phyloP scores from a whole-genome alignment of 2,113 vertebrate species.

The Dromiciops gliroides region DNA sequence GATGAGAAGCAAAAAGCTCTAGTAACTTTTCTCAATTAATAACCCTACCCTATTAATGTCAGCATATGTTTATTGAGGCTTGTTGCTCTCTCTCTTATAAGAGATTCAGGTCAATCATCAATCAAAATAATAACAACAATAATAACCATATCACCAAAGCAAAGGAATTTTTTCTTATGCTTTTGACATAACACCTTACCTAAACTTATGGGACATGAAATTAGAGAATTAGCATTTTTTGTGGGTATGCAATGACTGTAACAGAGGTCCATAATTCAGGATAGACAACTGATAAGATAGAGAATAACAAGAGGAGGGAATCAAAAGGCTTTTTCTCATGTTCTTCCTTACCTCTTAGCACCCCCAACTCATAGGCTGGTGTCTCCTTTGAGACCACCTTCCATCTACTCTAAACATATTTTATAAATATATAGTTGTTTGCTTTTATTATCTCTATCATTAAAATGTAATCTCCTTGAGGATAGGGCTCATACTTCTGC shows the following conservation, averaged over 20 bases:
- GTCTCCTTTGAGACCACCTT: background rate
- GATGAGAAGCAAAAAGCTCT: background rate
- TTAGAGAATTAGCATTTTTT: too few species aligned
- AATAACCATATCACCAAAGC: too few species aligned
- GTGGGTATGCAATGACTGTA: too few species aligned
- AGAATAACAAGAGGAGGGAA: too few species aligned
- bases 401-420: background rate
- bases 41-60: background rate
- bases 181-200: background rate
- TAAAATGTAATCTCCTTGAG: background rate
- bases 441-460: background rate
- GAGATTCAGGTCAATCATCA: background rate
- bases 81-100: background rate
- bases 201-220: too few species aligned
- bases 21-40: background rate
- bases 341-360: too few species aligned
- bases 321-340: too few species aligned
- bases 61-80: background rate
- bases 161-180: background rate
- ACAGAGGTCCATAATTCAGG: too few species aligned
- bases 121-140: background rate
- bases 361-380: background rate
- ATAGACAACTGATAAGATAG: too few species aligned
- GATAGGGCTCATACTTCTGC: background rate
- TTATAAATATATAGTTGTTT: background rate